Conservation (phyloP, 2,888 invertebrate genomes). For the Mechanitis mazaeus region DNA sequence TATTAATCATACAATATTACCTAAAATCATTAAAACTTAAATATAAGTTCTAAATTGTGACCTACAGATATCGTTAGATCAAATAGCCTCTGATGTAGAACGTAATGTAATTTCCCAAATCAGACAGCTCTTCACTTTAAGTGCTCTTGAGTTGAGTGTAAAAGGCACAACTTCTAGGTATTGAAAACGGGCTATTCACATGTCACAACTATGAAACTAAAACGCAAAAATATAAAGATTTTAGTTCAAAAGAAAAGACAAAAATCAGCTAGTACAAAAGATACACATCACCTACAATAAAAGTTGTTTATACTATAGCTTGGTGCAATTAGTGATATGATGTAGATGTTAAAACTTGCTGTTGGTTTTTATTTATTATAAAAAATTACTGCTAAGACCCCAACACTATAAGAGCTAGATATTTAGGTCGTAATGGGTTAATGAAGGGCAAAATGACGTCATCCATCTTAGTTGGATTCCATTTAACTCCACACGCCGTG, state of each 20-base stretch:
- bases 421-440: conserved; percentile 64
- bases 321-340: no score
- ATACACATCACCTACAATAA: no score
- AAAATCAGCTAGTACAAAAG: neutral
- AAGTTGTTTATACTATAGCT: no score
- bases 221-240: neutral
- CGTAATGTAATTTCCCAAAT: conserved; percentile 71
- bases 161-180: conserved; percentile 36
- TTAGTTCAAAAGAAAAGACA: neutral
- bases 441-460: conserved; percentile 69
- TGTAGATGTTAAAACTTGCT: neutral
- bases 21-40: no score
- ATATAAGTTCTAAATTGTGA: no score
- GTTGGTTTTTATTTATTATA: conserved; percentile 7
- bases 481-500: conserved; percentile 52
- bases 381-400: conserved; percentile 5
- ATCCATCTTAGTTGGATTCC: conserved; percentile 69
- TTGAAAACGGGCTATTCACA: conserved; percentile 45
- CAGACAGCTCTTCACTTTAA: conserved; percentile 57
- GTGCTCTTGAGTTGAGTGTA: conserved; percentile 54
- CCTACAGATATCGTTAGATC: no score
- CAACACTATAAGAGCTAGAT: conserved; percentile 44
- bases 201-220: conserved; percentile 12
- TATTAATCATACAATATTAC: no score
- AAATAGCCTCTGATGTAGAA: conserved; percentile 3